Evolutionary conservation across 2,797 vertebrate genomes (phyloP).

Genomic region (Bucorvus abyssinicus): DNA sequence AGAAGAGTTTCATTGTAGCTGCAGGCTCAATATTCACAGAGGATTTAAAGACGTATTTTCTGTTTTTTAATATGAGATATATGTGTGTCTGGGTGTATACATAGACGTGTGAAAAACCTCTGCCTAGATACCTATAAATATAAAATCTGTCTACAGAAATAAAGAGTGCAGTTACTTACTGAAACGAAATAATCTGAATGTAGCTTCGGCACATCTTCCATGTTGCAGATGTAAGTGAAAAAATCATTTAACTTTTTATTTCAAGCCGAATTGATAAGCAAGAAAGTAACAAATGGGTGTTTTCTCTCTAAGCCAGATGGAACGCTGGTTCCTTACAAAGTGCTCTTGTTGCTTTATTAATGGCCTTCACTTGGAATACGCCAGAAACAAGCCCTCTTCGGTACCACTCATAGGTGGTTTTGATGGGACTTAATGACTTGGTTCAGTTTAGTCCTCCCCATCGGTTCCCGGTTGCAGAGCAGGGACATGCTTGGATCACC

Average conservation of each 20-base stretch:
- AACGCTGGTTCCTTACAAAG: too few species aligned
- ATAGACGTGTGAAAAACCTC: background rate
- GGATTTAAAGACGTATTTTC: conserved; percentile 79
- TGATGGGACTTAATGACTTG: background rate
- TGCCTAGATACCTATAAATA: background rate
- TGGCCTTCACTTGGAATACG: background rate
- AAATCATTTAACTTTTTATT: background rate
- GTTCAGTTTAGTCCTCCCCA: background rate
- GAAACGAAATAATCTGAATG: background rate
- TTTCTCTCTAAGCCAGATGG: background rate
- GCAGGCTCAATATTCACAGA: conserved; percentile 82
- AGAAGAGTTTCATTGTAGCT: conserved; percentile 89
- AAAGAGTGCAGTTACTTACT: background rate
- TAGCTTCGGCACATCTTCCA: background rate
- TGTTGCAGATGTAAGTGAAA: conserved; percentile 13
- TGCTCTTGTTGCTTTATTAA: rapidly evolving
- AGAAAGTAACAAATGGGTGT: background rate
- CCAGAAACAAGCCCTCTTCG: background rate
- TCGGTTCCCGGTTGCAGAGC: background rate
- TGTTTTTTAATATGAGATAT: conserved; percentile 29
- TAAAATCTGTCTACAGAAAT: background rate
- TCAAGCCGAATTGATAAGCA: background rate
- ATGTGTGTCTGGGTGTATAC: background rate
- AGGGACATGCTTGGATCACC: background rate
- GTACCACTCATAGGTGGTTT: background rate